Evolutionary conservation across 2,113 vertebrate species (phyloP).

Genomic region (Callaeas wilsoni): DNA sequence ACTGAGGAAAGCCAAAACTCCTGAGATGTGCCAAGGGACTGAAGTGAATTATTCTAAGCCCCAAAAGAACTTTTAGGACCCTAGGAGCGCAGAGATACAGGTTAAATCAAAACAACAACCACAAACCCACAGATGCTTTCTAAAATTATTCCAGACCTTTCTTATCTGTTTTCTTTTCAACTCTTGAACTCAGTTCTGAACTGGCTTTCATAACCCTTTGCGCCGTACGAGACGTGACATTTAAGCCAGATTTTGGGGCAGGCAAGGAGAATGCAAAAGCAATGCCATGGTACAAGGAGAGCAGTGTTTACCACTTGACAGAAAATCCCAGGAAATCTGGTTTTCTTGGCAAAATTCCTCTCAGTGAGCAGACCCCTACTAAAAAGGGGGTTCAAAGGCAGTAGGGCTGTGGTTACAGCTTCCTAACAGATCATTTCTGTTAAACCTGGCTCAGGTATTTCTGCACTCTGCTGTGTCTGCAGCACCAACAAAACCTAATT

Average conservation of each 20-base stretch:
- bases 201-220: not conserved
- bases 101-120: not conserved
- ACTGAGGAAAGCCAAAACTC: not conserved
- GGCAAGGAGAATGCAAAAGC: not conserved
- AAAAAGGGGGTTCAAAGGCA: not conserved
- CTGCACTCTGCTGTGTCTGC: not conserved
- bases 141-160: not conserved
- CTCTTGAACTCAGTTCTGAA: not conserved
- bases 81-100: not conserved
- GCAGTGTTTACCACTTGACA: fast-evolving
- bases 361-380: not conserved
- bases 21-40: not conserved
- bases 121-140: not conserved
- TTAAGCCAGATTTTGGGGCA: not conserved
- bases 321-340: not conserved
- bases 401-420: not conserved
- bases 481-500: not conserved
- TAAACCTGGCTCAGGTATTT: not conserved
- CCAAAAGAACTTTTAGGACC: not conserved
- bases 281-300: not conserved
- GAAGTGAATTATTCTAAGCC: not conserved
- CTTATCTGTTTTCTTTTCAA: not conserved
- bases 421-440: not conserved
- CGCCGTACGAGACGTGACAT: not conserved
- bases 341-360: not conserved